Conservation (phyloP, 2,797 vertebrate genomes). For the Lophotriccus pileatus region DNA sequence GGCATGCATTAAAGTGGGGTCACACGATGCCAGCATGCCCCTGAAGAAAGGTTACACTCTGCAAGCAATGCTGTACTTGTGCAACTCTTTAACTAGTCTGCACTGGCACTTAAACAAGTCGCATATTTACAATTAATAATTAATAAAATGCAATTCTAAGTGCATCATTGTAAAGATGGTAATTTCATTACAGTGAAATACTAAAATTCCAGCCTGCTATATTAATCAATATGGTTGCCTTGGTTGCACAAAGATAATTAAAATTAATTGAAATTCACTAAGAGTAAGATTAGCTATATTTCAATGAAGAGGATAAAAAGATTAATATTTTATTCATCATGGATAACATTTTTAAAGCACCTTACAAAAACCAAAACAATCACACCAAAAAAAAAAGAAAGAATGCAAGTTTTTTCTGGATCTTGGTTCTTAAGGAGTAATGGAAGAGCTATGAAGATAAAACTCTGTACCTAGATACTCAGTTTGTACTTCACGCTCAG, state of each 20-base stretch:
- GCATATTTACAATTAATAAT: conserved; percentile 4
- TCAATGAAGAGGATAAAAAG: conserved; percentile 49
- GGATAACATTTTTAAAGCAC: not conserved
- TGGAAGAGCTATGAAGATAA: not conserved
- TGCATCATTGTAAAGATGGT: not conserved
- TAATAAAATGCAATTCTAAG: conserved; percentile 22
- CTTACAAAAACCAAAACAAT: not conserved
- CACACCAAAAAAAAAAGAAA: not conserved
- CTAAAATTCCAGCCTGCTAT: not conserved
- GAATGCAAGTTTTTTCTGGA: not conserved
- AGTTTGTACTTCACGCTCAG: not conserved
- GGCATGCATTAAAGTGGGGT: not conserved
- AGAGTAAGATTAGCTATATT: conserved; percentile 56
- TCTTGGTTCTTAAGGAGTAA: not conserved
- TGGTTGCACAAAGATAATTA: conserved; percentile 48
- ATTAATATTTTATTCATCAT: conserved; percentile 48
- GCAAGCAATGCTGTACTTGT: not conserved
- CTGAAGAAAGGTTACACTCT: not conserved
- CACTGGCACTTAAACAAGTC: not conserved
- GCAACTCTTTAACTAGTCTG: not conserved
- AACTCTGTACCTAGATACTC: not conserved
- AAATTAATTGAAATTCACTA: conserved; percentile 52
- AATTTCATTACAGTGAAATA: conserved; percentile 27
- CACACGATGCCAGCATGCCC: fast-evolving
- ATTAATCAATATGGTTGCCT: conserved; percentile 52